These are phyloP conservation scores for Orycteropus afer DNA, from an alignment of 2,113 vertebrate species.

Conservation along the genomic window DNA sequence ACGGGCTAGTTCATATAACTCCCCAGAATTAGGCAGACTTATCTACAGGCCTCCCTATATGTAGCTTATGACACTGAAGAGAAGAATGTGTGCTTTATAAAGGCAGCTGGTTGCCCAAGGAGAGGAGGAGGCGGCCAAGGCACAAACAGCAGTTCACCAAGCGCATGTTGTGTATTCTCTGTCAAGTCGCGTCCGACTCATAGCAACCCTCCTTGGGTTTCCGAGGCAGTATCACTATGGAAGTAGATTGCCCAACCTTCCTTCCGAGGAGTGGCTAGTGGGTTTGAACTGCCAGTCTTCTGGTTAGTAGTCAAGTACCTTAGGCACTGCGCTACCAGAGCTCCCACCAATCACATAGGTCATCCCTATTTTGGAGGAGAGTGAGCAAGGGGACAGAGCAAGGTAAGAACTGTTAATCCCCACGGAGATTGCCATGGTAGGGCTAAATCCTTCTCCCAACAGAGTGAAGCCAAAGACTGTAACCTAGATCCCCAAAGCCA, in stretches of 20 bases:
- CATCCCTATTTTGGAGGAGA: rapidly evolving
- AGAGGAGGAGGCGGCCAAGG: background rate
- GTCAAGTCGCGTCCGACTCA: no score
- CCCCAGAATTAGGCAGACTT: background rate
- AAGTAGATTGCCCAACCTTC: no score
- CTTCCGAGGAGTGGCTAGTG: no score
- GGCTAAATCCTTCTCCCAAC: background rate
- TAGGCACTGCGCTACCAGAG: no score
- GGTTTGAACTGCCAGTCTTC: no score
- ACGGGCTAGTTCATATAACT: background rate
- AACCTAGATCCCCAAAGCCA: background rate
- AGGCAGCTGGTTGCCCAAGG: background rate
- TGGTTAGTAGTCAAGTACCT: no score
- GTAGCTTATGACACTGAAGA: background rate
- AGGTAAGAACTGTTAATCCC: background rate
- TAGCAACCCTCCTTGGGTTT: no score
- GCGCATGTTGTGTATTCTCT: background rate
- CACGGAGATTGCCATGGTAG: background rate
- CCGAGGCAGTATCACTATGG: no score
- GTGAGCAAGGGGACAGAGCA: background rate
- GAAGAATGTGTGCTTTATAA: background rate
- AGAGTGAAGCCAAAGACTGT: background rate
- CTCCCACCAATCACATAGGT: no score
- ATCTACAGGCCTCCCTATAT: rapidly evolving
- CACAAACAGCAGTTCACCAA: background rate